A percentile compares a stretch with the other conserved stretches of the same genome.
Conservation (phyloP, 1,140 invertebrate species). For the Habropoda laboriosa region DNA sequence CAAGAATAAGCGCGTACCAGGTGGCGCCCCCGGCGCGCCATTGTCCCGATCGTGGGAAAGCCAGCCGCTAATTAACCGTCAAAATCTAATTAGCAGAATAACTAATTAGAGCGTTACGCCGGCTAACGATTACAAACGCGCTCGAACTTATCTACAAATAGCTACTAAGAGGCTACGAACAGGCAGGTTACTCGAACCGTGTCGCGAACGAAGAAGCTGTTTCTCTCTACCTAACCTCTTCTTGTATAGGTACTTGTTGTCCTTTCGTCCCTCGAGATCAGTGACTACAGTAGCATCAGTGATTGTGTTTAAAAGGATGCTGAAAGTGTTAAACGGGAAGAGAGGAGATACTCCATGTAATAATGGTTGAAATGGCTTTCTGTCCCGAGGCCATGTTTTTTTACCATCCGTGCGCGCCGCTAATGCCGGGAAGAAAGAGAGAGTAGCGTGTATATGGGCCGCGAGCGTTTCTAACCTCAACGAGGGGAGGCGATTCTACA, state of each 20-base stretch:
- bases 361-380: slow-evolving; percentile 75
- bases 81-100: slow-evolving; percentile 48
- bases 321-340: slow-evolving; percentile 13
- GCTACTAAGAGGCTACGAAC: slow-evolving; percentile 20
- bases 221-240: not conserved
- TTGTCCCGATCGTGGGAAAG: slow-evolving; percentile 41
- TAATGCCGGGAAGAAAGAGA: slow-evolving; percentile 10
- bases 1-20: not conserved
- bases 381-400: slow-evolving; percentile 61
- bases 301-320: not conserved
- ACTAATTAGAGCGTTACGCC: slow-evolving; percentile 42
- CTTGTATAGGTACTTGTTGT: not conserved
- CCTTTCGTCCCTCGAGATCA: not conserved
- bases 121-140: slow-evolving; percentile 30
- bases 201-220: slow-evolving; percentile 10
- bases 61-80: slow-evolving; percentile 37
- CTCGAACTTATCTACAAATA: slow-evolving; percentile 32
- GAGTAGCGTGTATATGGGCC: not conserved
- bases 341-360: slow-evolving; percentile 43
- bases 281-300: not conserved
- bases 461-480: not conserved
- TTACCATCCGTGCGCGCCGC: not conserved
- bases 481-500: not conserved
- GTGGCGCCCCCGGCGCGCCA: slow-evolving; percentile 11
- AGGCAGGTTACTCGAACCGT: not conserved